A percentile compares a stretch with the other conserved stretches of the same genome.
phyloP scores from a whole-genome alignment of 2,888 invertebrate genomes.

The Erpobdella octoculata region DNA sequence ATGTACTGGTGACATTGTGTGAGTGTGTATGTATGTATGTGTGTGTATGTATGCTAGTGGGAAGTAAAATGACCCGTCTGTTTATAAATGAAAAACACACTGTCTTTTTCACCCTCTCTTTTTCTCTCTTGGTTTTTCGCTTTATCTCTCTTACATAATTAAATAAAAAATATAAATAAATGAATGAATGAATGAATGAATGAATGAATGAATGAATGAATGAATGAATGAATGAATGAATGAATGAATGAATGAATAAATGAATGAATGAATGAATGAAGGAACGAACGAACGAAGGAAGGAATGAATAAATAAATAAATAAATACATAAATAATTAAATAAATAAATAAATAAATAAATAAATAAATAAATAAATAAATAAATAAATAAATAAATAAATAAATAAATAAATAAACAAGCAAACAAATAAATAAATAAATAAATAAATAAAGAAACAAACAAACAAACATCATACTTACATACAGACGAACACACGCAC shows the following conservation, averaged over 20 bases:
- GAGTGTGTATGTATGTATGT: slow-evolving; percentile 15
- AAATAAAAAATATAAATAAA: not conserved
- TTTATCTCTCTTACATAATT: no score
- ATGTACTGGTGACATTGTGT: not conserved
- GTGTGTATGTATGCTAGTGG: not conserved
- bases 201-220: not conserved
- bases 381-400: not conserved
- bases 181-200: slow-evolving; percentile 3
- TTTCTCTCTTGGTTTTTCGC: no score
- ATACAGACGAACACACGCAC: not conserved
- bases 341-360: not conserved
- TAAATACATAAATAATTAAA: no score
- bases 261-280: no score
- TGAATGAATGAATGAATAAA: no score
- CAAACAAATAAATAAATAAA: no score
- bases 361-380: not conserved
- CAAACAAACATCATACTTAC: not conserved
- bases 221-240: not conserved
- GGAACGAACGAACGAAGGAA: not conserved
- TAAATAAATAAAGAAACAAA: no score
- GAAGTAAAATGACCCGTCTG: no score
- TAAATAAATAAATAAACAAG: not conserved
- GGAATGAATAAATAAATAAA: no score
- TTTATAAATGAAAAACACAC: no score
- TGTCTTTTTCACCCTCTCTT: no score